These are phyloP conservation scores for Polymixis lichenea DNA, from an alignment of 2,888 invertebrate species.

Conservation along the genomic window DNA sequence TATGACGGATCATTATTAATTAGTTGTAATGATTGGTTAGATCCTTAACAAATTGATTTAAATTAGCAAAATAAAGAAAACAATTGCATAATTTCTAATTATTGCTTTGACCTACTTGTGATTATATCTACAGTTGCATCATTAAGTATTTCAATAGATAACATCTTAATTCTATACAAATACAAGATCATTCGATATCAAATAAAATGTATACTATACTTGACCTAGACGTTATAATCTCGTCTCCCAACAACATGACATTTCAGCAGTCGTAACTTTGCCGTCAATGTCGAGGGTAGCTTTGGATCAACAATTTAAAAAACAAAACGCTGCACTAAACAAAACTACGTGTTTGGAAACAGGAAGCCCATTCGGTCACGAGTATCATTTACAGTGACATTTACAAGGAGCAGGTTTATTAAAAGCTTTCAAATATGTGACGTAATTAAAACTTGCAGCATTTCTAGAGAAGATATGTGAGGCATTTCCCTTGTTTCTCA, in stretches of 20 bases:
- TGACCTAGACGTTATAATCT: no score
- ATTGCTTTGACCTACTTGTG: slow-evolving; percentile 7
- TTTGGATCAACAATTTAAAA: slow-evolving; percentile 12
- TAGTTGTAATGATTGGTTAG: slow-evolving; percentile 20
- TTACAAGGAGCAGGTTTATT: slow-evolving; percentile 44
- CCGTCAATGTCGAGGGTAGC: slow-evolving; percentile 7
- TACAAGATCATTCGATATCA: not conserved
- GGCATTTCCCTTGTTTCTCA: slow-evolving; percentile 55
- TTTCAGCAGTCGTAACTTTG: not conserved
- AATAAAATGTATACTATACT: not conserved
- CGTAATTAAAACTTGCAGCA: slow-evolving; percentile 56
- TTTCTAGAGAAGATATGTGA: slow-evolving; percentile 42
- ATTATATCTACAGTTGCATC: not conserved
- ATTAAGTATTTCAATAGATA: not conserved
- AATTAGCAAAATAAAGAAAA: slow-evolving; percentile 5
- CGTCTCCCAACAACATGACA: no score
- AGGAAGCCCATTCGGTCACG: slow-evolving; percentile 48
- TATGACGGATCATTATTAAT: slow-evolving; percentile 39
- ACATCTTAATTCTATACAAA: not conserved
- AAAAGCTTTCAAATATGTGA: slow-evolving; percentile 57
- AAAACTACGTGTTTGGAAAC: slow-evolving; percentile 32
- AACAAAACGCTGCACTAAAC: not conserved
- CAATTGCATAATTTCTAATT: slow-evolving; percentile 10
- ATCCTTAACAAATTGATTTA: slow-evolving; percentile 19
- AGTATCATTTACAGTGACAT: slow-evolving; percentile 54